Conservation (phyloP, 2,113 vertebrate genomes). For the Aptenodytes forsteri region DNA sequence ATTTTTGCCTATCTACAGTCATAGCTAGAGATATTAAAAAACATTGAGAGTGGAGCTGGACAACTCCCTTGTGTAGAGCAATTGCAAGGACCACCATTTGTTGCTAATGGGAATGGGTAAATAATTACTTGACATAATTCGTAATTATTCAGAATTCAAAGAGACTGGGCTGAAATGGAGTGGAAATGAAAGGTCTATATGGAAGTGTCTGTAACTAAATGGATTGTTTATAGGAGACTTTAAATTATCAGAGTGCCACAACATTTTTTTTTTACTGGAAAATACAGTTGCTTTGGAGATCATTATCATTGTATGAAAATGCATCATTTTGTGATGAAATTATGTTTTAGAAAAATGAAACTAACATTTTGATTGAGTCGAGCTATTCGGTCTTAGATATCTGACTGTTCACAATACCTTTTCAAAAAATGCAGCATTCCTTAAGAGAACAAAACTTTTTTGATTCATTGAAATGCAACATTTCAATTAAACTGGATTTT, state of each 20-base stretch:
- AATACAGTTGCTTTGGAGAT: not conserved
- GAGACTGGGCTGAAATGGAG: not conserved
- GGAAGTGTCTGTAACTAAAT: not conserved
- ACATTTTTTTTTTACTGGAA: not conserved
- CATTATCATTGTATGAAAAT: not conserved
- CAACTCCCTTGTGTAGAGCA: not conserved
- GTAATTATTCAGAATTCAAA: not conserved
- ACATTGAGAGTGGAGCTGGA: rapidly evolving
- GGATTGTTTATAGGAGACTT: not conserved
- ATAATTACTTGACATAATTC: not conserved
- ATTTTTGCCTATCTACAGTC: not conserved
- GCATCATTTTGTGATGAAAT: not conserved
- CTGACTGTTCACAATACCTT: not conserved
- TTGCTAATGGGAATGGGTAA: not conserved
- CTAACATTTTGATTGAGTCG: not conserved
- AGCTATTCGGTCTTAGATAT: not conserved
- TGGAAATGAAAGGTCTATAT: not conserved
- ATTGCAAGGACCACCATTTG: not conserved
- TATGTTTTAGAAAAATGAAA: not conserved
- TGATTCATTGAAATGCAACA: not conserved
- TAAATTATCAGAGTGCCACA: not conserved
- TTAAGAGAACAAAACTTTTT: not conserved
- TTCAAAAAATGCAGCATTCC: not conserved
- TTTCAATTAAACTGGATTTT: not conserved
- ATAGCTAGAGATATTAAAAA: not conserved